phyloP scores from a whole-genome alignment of 1,140 invertebrate genomes.

The Mesaphorura yosii region DNA sequence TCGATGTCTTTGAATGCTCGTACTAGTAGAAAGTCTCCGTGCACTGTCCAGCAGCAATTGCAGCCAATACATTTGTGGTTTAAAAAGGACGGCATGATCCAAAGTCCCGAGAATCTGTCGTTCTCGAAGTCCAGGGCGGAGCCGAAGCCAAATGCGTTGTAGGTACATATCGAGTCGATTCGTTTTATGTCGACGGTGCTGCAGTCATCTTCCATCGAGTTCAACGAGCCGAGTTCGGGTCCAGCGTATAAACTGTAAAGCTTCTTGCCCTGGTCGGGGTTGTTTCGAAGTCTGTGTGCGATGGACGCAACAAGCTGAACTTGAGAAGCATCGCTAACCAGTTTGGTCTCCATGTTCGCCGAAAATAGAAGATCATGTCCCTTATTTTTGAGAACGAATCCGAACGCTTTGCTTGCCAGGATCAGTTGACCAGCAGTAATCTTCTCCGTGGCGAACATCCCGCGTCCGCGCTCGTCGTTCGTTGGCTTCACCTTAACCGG shows the following conservation, averaged over 20 bases:
- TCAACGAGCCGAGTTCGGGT: not conserved
- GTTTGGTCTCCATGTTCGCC: not conserved
- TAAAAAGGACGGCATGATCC: slow-evolving; percentile 6
- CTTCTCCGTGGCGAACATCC: not conserved
- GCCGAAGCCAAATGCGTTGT: not conserved
- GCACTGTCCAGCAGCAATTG: not conserved
- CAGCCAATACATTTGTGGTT: slow-evolving; percentile 8
- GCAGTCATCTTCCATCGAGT: not conserved
- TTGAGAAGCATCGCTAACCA: not conserved
- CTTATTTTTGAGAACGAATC: not conserved
- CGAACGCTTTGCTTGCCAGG: not conserved
- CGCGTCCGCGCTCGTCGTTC: not conserved
- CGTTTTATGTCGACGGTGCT: not conserved
- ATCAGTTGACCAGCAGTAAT: not conserved
- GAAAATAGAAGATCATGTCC: not conserved
- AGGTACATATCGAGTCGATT: not conserved
- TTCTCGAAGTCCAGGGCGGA: not conserved
- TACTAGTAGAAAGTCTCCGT: slow-evolving; percentile 1
- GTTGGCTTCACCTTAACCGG: not conserved
- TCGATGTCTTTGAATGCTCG: slow-evolving; percentile 2
- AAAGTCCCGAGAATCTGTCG: not conserved
- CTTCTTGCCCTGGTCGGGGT: not conserved
- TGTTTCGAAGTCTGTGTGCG: not conserved
- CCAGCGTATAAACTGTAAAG: slow-evolving; percentile 1
- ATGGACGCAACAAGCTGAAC: not conserved